Conservation (phyloP, 2,113 vertebrate genomes). For the Anolis sagrei region DNA sequence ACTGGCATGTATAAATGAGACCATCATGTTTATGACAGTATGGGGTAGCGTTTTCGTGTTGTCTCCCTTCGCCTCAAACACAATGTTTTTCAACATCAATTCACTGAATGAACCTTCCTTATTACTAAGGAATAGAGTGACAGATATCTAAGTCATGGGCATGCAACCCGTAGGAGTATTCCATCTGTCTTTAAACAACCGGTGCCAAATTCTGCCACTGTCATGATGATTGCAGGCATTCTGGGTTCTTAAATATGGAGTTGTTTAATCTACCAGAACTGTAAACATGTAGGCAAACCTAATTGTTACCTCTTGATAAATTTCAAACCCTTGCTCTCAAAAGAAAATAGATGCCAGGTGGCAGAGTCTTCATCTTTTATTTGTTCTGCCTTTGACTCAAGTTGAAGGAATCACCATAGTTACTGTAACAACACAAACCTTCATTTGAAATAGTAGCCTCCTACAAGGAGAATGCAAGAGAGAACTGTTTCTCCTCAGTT, state of each 20-base stretch:
- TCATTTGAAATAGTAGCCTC: constrained; percentile 12
- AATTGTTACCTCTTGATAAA: constrained; percentile 5
- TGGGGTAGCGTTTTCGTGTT: not conserved
- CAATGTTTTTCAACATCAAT: not conserved
- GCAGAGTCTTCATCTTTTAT: not conserved
- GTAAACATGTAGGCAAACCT: constrained; percentile 28
- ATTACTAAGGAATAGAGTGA: not conserved
- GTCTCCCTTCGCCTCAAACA: not conserved
- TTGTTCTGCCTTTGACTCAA: constrained; percentile 1
- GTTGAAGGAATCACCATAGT: constrained; percentile 21
- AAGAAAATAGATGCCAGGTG: constrained; percentile 30
- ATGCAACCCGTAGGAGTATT: not conserved
- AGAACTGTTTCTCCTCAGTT: constrained; percentile 12
- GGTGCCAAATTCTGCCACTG: not conserved
- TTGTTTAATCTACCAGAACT: constrained; percentile 20
- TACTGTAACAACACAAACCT: constrained; percentile 21
- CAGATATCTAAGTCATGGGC: not conserved
- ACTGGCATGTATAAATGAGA: not conserved
- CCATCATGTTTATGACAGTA: not conserved
- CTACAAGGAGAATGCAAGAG: constrained; percentile 21
- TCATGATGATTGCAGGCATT: constrained; percentile 13
- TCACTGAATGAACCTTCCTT: not conserved
- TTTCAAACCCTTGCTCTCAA: constrained; percentile 41
- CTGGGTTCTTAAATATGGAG: constrained; percentile 4
- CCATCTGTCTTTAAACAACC: constrained; percentile 3